Base-by-base conservation (phyloP, 35 echinoderm and acorn worm species). In the Amphiura filiformis region DNA sequence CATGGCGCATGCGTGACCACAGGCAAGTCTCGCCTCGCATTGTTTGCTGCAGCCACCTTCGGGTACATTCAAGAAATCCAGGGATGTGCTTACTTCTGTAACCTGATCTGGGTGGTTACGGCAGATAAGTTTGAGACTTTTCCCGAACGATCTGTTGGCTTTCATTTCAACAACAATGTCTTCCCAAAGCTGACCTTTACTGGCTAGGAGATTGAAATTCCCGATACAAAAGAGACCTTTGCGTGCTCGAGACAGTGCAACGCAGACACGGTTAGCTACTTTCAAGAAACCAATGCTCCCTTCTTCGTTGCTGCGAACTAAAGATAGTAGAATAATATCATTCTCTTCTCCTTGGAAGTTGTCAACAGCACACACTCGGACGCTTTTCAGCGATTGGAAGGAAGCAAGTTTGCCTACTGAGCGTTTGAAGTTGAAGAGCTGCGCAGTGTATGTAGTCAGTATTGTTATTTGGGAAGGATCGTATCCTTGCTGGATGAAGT, bases 301-400 rank as follows among this genome's bases (percentile, higher is more conserved):
- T 75, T 81, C 44, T 36, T 90, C 41, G 39, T 98, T 98, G 82
- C 95, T 98, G 35, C 96, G 86, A 38, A 98, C 96, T 0, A 98
- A 79, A 37, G 96, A 94, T 3, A 94, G 52, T 14, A 98, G 89
- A 39, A 98, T 98, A 15, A 98, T 98, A 70, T 98, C 96, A 87
- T 98, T 98, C 77, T 98, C 92, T 47, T 98, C 96, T 61, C 96
- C 96, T 88, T 97, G 95, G 65, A 80, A 98, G 38, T 93, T 94
- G 75, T 98, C 96, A 44, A 98, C 90, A 0, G 90, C 87, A 57
- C 89, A 76, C 26, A 98, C 96, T 2, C 87, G 56, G 32, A 98
- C 84, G 32, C 78, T 87, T 26, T 84, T 77, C 31, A 94, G 81
- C 13, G 78, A 57, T 1, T 76, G 56, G 14, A 78, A 84, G 7